Base-by-base conservation (phyloP, 2,888 invertebrate species). In the Ischnura elegans region DNA sequence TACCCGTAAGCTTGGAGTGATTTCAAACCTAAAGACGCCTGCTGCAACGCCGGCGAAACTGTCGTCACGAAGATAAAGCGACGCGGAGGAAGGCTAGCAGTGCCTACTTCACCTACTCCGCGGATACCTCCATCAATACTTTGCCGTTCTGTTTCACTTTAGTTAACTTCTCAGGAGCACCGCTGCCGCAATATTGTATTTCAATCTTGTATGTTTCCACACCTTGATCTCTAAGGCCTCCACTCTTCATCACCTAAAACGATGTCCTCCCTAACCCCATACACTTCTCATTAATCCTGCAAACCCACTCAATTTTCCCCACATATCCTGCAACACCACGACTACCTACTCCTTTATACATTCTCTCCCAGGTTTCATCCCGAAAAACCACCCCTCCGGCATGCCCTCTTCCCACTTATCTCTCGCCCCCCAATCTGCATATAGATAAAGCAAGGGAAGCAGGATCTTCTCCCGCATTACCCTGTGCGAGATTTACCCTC, bases 371-470 rank as follows among this genome's bases (percentile, higher is more conserved):
- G 13, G 10, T 76, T 36, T 36, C n/a, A n/a, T n/a, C 10, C 61
- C 4, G n/a, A n/a, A n/a, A n/a, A 0, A 0, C 36, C 76, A 29
- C 36, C 76, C 76, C 29, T 36, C 36, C 36, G 36, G 76, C 36
- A 10, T 10, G 29, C 76, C 76, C 36, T 16, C 76, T 76, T 36
- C 61, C 36, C 5, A 2, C 0, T n/a, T n/a, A 61, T 25, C n/a
- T 8, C 51, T 36, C 76, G 76, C 36, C 76, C 36, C 29, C 36
- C 29, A 76, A 76, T 76, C 76, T 76, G 76, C 76, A 76, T 76
- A 76, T 76, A 76, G 76, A 76, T 76, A 76, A 76, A 76, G 76
- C 76, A 61, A n/a, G 19, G 61, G 61, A n/a, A n/a, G 61, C n/a
- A n/a, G n/a, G 61, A 61, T 8, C 76, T 36, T 76, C 51, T 6